Evolutionary conservation across 2,888 invertebrate species (phyloP).

Genomic region (Hirtodrosophila histrioides): DNA sequence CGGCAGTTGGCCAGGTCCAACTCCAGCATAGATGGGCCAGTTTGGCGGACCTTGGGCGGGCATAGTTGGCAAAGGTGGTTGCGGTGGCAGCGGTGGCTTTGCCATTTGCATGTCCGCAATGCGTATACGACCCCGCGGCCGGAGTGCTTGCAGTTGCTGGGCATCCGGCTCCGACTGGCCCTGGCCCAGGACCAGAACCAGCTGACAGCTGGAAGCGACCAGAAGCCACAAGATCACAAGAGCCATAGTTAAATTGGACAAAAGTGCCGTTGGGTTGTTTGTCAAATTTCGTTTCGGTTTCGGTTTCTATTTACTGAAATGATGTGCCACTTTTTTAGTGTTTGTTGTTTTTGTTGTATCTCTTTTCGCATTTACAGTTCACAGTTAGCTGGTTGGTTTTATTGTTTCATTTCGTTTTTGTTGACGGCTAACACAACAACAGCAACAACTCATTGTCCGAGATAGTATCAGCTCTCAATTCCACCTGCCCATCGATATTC

Average conservation of each 20-base stretch:
- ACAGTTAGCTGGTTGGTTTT: constrained; percentile 56
- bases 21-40: constrained; percentile 44
- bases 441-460: constrained; percentile 44
- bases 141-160: constrained; percentile 55
- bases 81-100: constrained; percentile 10
- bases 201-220: constrained; percentile 7
- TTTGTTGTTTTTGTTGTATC: constrained; percentile 25
- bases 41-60: constrained; percentile 8
- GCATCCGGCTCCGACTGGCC: constrained; percentile 36
- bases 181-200: constrained; percentile 17
- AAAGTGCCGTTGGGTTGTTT: constrained; percentile 19
- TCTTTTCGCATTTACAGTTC: constrained; percentile 41
- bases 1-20: constrained; percentile 18
- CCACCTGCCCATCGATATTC: constrained; percentile 65
- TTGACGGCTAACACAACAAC: constrained; percentile 32
- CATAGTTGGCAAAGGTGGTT: constrained; percentile 7
- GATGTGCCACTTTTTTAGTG: constrained; percentile 68
- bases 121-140: constrained; percentile 66
- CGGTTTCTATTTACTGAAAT: constrained; percentile 56
- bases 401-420: constrained; percentile 62
- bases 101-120: constrained; percentile 57
- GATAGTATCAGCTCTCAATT: constrained; percentile 32
- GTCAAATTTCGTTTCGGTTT: constrained; percentile 61
- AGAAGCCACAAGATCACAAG: constrained; percentile 33
- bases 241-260: constrained; percentile 47